Conservation (phyloP, 2,797 vertebrate species). For the Calcarius lapponicus region DNA sequence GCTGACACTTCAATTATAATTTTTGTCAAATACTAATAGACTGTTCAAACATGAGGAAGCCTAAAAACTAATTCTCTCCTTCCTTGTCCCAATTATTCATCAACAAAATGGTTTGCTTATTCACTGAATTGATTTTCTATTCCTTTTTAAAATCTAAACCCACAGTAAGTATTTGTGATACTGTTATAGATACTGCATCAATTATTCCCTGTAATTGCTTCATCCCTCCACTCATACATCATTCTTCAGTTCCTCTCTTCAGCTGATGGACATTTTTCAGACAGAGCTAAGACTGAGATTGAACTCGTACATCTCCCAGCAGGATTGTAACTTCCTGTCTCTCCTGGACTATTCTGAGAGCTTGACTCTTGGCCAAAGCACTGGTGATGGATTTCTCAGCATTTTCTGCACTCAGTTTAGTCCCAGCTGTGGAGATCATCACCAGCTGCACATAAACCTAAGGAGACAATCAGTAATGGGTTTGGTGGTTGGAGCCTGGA, state of each 20-base stretch:
- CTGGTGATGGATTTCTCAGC: not conserved
- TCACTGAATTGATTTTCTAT: slow-evolving; percentile 7
- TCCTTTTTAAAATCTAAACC: not conserved
- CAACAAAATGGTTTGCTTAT: not conserved
- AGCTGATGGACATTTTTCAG: not conserved
- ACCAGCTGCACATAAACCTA: not conserved
- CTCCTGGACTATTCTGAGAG: not conserved
- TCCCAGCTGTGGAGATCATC: not conserved
- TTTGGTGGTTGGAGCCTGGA: not conserved
- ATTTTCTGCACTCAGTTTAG: not conserved
- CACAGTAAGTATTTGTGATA: not conserved
- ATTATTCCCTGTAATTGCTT: not conserved
- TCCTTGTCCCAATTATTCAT: not conserved
- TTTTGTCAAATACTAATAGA: slow-evolving; percentile 15
- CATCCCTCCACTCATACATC: not conserved
- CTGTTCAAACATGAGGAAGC: not conserved
- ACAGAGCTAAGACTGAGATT: not conserved
- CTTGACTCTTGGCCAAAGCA: not conserved
- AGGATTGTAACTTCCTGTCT: not conserved
- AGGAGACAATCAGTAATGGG: not conserved
- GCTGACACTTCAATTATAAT: slow-evolving; percentile 13
- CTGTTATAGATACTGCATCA: not conserved
- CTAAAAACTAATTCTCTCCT: not conserved
- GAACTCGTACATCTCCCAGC: fast-evolving
- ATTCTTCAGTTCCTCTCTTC: not conserved